Conservation (phyloP, 1,140 invertebrate species). For the Chironomus striatipennis region DNA sequence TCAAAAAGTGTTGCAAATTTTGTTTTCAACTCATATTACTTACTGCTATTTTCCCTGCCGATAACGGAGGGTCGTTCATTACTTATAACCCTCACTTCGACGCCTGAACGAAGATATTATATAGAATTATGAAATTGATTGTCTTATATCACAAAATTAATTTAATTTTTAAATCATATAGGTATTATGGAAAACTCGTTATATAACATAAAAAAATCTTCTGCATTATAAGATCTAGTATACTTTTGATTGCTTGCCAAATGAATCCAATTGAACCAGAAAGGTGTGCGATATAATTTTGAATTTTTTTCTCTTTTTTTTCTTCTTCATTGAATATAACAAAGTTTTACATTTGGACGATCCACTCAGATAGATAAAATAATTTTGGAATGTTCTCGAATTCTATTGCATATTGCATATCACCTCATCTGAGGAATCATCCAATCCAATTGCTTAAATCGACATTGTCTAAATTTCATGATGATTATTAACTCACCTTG, state of each 20-base stretch:
- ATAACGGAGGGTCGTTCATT: neutral
- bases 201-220: neutral
- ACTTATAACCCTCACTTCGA: constrained; percentile 18
- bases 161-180: neutral
- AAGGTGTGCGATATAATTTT: neutral
- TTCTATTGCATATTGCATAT: no score
- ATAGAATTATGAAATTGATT: constrained; percentile 3
- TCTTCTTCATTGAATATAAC: constrained; percentile 14
- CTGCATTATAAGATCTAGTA: neutral
- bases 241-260: neutral
- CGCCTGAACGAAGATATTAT: constrained; percentile 16
- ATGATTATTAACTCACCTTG: constrained; percentile 55
- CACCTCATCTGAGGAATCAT: no score
- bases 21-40: neutral
- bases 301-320: neutral
- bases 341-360: neutral
- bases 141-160: neutral
- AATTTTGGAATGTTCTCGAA: no score
- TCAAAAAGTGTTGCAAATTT: neutral
- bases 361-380: no score
- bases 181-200: neutral
- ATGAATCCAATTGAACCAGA: neutral
- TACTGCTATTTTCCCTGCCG: neutral
- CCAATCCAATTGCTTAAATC: no score
- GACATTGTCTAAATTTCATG: no score